Percentiles rank a stretch among this genome's conserved stretches.
phyloP scores from a whole-genome alignment of 2,113 vertebrate genomes.

The Amphiprion ocellaris region DNA sequence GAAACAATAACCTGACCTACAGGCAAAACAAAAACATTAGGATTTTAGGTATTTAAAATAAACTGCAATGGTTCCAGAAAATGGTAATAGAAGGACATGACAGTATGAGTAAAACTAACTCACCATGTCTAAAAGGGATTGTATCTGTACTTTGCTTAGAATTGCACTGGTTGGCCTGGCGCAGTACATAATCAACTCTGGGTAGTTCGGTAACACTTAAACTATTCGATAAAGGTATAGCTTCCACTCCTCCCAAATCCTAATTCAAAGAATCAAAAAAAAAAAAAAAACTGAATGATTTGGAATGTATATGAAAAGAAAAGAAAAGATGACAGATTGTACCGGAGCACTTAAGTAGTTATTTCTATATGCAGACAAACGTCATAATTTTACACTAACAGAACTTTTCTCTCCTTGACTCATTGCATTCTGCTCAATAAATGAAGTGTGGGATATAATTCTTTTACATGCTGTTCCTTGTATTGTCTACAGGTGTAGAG shows the following conservation, averaged over 20 bases:
- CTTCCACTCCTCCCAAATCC: slow-evolving; percentile 72
- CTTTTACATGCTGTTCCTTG: background rate
- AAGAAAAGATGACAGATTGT: background rate
- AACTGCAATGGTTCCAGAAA: background rate
- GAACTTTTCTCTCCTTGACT: background rate
- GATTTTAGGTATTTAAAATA: slow-evolving; percentile 21
- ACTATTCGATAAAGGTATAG: slow-evolving; percentile 85
- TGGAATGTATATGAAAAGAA: background rate
- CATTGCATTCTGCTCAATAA: slow-evolving; percentile 9
- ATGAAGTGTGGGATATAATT: background rate
- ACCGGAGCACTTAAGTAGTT: background rate
- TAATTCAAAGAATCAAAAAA: slow-evolving; percentile 53
- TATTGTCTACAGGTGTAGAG: background rate
- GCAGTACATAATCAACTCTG: slow-evolving; percentile 80
- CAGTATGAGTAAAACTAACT: slow-evolving; percentile 30
- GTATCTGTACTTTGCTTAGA: slow-evolving; percentile 57
- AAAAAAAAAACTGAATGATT: background rate
- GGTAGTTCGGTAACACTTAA: slow-evolving; percentile 83
- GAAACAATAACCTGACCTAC: slow-evolving; percentile 86
- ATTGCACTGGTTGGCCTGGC: slow-evolving; percentile 50
- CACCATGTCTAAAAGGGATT: slow-evolving; percentile 82
- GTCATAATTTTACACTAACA: background rate
- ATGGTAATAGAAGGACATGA: background rate
- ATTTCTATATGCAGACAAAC: background rate
- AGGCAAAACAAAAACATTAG: slow-evolving; percentile 22